A percentile compares a stretch with the other conserved stretches of the same genome.
phyloP scores from a whole-genome alignment of 1,140 invertebrate genomes.

The Drosophila aff. region DNA sequence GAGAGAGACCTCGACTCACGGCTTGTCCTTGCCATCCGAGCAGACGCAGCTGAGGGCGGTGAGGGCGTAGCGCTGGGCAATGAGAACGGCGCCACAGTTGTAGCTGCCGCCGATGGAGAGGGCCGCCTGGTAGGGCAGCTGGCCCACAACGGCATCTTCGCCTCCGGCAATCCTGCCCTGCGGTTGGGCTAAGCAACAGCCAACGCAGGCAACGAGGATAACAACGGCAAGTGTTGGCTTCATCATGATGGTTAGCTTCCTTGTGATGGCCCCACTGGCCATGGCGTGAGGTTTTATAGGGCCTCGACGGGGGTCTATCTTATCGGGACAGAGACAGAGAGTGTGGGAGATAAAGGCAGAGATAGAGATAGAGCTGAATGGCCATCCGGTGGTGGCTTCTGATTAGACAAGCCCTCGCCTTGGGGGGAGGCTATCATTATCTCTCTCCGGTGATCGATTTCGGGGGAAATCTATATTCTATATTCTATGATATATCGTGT shows the following conservation, averaged over 20 bases:
- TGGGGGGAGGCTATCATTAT: neutral
- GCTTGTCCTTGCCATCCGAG: constrained; percentile 59
- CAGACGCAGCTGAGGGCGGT: constrained; percentile 75
- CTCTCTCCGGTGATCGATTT: constrained; percentile 11
- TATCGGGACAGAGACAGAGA: constrained; percentile 2
- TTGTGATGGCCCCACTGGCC: constrained; percentile 3
- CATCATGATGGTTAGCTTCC: constrained; percentile 29
- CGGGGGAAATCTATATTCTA: constrained; percentile 13
- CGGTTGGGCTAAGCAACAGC: neutral
- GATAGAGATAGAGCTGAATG: constrained; percentile 15
- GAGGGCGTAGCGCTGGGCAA: constrained; percentile 62
- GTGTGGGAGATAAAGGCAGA: neutral
- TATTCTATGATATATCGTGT: neutral
- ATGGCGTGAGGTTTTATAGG: constrained; percentile 39
- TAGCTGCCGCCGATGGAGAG: constrained; percentile 68
- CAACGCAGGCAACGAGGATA: constrained; percentile 12
- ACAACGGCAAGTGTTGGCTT: constrained; percentile 24
- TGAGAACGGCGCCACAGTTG: constrained; percentile 72
- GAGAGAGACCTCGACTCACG: constrained; percentile 32
- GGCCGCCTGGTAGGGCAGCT: constrained; percentile 73
- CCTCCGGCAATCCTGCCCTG: constrained; percentile 67
- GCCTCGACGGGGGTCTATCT: constrained; percentile 18
- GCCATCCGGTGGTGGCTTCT: constrained; percentile 42
- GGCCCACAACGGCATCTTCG: constrained; percentile 65
- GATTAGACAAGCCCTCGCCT: constrained; percentile 43